A percentile compares a stretch with the other conserved stretches of the same genome.
Conservation (phyloP, 2,113 vertebrate species). For the Nothobranchius kuhntae region DNA sequence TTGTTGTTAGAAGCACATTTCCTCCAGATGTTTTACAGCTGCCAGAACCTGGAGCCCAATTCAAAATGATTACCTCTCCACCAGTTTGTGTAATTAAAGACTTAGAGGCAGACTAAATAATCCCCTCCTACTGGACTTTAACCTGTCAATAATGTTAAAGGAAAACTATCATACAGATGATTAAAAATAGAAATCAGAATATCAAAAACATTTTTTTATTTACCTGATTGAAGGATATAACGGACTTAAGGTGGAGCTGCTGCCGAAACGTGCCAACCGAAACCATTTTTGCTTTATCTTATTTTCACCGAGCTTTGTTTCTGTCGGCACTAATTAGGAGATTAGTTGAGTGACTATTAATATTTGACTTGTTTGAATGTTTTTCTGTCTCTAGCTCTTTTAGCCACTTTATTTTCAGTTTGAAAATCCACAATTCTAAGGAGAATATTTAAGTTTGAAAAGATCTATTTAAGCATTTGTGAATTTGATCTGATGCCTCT, state of each 20-base stretch:
- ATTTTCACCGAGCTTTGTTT: slow-evolving; percentile 10
- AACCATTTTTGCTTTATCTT: slow-evolving; percentile 15
- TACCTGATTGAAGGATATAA: slow-evolving; percentile 12
- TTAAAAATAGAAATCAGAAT: background rate
- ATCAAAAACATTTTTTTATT: too few relatives aligned
- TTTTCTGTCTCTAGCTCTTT: background rate
- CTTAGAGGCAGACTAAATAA: background rate
- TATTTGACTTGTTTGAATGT: background rate
- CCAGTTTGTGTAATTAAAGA: background rate
- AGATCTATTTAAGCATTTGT: slow-evolving; percentile 10
- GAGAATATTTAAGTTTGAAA: slow-evolving; percentile 1
- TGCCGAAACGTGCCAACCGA: slow-evolving; percentile 46
- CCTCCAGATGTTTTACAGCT: background rate
- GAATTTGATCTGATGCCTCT: slow-evolving; percentile 23
- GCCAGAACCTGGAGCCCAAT: background rate
- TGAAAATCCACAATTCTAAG: background rate
- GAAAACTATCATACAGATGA: background rate
- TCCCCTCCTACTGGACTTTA: too few relatives aligned
- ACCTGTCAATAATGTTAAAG: too few relatives aligned
- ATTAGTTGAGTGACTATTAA: background rate
- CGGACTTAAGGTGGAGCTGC: background rate
- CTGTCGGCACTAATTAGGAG: slow-evolving; percentile 1
- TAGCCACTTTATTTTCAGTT: background rate
- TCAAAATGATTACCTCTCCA: too few relatives aligned
- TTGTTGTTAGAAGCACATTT: background rate